A percentile compares a stretch with the other conserved stretches of the same genome.
Conservation (phyloP, 1,140 invertebrate species). For the Triops longicaudatus region DNA sequence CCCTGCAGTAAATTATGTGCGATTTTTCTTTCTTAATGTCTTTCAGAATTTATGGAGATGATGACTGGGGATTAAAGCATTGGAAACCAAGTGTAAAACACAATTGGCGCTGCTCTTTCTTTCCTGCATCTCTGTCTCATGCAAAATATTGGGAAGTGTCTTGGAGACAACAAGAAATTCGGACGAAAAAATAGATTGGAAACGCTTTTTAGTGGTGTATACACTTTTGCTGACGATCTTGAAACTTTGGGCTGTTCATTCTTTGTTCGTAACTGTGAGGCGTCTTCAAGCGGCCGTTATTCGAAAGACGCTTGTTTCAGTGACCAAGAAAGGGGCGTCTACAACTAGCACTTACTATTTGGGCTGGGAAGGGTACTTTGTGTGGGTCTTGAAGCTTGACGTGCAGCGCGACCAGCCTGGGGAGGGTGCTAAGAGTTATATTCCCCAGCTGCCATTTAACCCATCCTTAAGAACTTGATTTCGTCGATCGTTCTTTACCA, state of each 20-base stretch:
- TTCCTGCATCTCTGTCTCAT: background rate
- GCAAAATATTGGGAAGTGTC: background rate
- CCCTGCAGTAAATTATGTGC: background rate
- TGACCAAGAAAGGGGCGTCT: background rate
- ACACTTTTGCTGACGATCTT: background rate
- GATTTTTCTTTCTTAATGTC: conserved; percentile 23
- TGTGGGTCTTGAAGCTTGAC: background rate
- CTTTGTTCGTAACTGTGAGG: background rate
- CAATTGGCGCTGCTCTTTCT: background rate
- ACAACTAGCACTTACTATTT: background rate
- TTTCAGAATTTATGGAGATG: conserved; percentile 43
- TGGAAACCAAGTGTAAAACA: conserved; percentile 18
- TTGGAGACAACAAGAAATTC: background rate
- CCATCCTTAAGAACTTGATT: background rate
- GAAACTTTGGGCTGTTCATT: background rate
- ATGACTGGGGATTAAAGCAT: conserved; percentile 44
- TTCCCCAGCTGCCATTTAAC: background rate
- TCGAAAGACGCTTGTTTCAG: background rate
- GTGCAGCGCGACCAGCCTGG: background rate
- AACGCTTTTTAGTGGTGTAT: background rate
- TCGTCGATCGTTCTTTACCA: background rate
- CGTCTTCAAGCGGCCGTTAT: background rate
- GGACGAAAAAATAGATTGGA: background rate
- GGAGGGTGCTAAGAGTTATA: background rate
- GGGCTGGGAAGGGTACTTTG: background rate